Percentiles rank a stretch among this genome's conserved stretches.
Evolutionary conservation across 2,888 invertebrate species (phyloP).

Genomic region (Drosophila multiciliata): DNA sequence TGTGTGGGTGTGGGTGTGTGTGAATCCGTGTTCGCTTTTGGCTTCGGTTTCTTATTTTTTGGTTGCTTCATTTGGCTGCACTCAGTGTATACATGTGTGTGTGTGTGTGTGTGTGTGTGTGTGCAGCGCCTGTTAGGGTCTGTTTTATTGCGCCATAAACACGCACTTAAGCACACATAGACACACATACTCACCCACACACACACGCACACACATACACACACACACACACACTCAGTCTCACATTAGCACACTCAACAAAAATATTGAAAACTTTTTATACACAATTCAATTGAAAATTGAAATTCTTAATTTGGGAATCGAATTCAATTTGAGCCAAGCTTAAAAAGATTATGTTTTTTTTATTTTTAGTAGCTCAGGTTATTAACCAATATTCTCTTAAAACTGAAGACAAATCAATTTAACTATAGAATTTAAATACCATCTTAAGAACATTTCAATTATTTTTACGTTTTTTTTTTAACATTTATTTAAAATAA

Average conservation of each 20-base stretch:
- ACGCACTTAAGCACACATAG: slow-evolving; percentile 75
- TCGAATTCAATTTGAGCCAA: neutral
- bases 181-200: slow-evolving; percentile 34
- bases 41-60: slow-evolving; percentile 43
- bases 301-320: neutral
- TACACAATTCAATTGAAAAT: neutral
- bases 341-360: neutral
- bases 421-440: neutral
- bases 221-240: neutral
- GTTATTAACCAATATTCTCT: neutral
- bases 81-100: slow-evolving; percentile 29
- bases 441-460: neutral
- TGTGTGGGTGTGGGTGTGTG: neutral
- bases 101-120: slow-evolving; percentile 34
- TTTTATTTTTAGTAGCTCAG: neutral
- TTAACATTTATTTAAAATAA: neutral
- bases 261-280: neutral
- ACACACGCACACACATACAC: slow-evolving; percentile 32
- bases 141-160: slow-evolving; percentile 80
- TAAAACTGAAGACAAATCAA: neutral
- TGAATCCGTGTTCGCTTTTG: slow-evolving; percentile 42
- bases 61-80: slow-evolving; percentile 73
- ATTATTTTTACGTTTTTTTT: neutral
- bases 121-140: slow-evolving; percentile 66
- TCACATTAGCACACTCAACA: slow-evolving; percentile 14